A percentile compares a stretch with the other conserved stretches of the same genome.
phyloP scores from a whole-genome alignment of 1,140 invertebrate genomes.

The Aphidius gifuensis region DNA sequence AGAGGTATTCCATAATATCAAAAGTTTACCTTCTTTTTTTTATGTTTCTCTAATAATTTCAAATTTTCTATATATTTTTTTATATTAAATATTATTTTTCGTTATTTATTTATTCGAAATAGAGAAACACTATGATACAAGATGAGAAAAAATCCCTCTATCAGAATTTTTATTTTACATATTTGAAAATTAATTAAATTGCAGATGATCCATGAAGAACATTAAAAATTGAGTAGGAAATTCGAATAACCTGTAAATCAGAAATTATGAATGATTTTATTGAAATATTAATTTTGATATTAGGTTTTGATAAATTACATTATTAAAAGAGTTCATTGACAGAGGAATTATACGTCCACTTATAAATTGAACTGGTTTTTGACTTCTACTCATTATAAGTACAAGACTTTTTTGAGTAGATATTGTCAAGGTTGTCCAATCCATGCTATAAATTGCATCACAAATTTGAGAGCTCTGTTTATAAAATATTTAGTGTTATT shows the following conservation, averaged over 20 bases:
- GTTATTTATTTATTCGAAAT: too few species aligned
- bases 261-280: too few species aligned
- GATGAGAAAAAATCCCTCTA: too few species aligned
- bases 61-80: too few species aligned
- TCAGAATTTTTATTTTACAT: not conserved
- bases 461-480: conserved; percentile 8
- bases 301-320: not conserved
- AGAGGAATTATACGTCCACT: not conserved
- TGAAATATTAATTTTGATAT: not conserved
- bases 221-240: conserved; percentile 21
- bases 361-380: conserved; percentile 3
- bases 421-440: not conserved
- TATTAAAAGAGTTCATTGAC: not conserved
- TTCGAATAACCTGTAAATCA: conserved; percentile 13
- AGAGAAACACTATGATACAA: too few species aligned
- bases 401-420: conserved; percentile 1
- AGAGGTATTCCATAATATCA: too few species aligned
- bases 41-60: too few species aligned
- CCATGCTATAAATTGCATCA: conserved; percentile 8
- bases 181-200: too few species aligned
- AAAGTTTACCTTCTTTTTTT: too few species aligned
- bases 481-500: not conserved
- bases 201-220: conserved; percentile 16
- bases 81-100: too few species aligned
- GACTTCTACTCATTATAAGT: conserved; percentile 10